Conservation (phyloP, 2,797 vertebrate species). For the Xerus rutilus region DNA sequence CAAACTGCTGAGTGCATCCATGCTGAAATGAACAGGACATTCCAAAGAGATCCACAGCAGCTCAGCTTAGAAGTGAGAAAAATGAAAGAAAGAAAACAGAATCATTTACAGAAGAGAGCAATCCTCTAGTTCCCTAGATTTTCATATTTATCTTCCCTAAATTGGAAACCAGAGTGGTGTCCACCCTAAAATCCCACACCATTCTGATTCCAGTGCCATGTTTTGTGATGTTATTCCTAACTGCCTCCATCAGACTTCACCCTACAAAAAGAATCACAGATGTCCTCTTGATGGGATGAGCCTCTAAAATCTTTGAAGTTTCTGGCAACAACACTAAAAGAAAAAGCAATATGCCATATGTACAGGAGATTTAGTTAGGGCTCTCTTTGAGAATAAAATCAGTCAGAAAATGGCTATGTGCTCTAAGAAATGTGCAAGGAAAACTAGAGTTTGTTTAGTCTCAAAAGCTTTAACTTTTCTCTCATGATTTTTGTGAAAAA, state of each 20-base stretch:
- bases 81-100: constrained; percentile 12
- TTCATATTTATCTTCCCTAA: not conserved
- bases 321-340: constrained; percentile 47
- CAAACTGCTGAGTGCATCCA: constrained; percentile 84
- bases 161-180: not conserved
- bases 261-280: constrained; percentile 29
- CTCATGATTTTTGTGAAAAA: not conserved
- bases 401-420: not conserved
- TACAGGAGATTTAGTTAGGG: not conserved
- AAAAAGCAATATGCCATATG: not conserved
- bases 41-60: constrained; percentile 59
- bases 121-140: not conserved
- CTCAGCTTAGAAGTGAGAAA: constrained; percentile 49
- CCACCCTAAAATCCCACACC: not conserved
- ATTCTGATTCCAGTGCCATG: not conserved
- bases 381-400: not conserved
- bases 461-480: constrained; percentile 4
- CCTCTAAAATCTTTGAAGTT: constrained; percentile 55
- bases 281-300: constrained; percentile 10
- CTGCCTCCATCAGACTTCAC: not conserved
- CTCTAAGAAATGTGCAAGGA: not conserved
- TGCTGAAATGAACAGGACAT: constrained; percentile 85
- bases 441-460: not conserved
- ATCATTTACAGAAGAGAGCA: not conserved
- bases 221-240: not conserved